Evolutionary conservation across 2,888 invertebrate genomes (phyloP), one percentile per base, ranked within the genome.

Genomic region (Anthophora plumipes): DNA sequence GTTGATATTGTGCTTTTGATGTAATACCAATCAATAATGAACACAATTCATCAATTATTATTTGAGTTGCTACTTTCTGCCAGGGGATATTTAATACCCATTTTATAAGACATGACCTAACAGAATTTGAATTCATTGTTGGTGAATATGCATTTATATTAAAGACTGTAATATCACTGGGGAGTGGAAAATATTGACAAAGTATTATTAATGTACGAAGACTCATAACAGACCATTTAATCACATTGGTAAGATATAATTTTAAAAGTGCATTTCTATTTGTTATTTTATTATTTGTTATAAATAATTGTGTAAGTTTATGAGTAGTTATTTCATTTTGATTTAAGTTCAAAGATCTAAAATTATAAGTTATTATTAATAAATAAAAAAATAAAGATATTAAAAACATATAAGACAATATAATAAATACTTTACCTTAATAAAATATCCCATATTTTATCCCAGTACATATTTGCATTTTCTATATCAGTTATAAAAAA

Each of bases 291-390:
- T 91, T 88, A 67, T 90, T 80, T 11, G 79, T 80, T 52, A 95
- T 91, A 17, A 95, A 88, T 11, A 91, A 90, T 79, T 94, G 93
- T 1, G 94, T 85, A 11, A 95, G 90, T 39, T 87, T 87, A 87
- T 94, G 94, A 0, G 93, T 93, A 57, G 92, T 88, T 37, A 68
- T 79, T 80, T 94, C 94, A 70, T 93, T 93, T 74, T 94, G 94
- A 85, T 94, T 94, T 82, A 94, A 89, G 41, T 94, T 94, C 55
- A 94, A 90, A 50, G 94, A 94, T 83, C 94, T 94, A 83, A 78
- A 93, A 67, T 68, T 14, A 63, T 55, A 80, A 70, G 41, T 64
- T 48, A 52, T 4, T 41, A 12, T 31, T 69, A 17, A 46, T 20
- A 43, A 68, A 50, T 0, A 54, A n/a, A 17, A n/a, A 59, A 20